Conservation (phyloP, 2,888 invertebrate species). For the Pollenia amentaria region DNA sequence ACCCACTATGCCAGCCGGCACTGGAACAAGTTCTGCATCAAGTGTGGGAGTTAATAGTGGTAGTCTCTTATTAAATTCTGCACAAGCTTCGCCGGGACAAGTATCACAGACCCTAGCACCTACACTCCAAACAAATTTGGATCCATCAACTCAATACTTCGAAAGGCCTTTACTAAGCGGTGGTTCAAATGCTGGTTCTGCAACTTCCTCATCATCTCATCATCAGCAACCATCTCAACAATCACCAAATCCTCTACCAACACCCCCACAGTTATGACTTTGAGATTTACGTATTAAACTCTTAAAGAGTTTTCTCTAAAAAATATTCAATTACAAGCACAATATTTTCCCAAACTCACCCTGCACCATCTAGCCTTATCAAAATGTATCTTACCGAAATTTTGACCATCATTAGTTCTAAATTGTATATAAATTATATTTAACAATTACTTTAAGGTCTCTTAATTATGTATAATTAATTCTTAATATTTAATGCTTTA, state of each 20-base stretch:
- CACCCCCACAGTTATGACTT: slow-evolving; percentile 84
- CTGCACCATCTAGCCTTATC: slow-evolving; percentile 40
- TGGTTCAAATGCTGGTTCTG: slow-evolving; percentile 73
- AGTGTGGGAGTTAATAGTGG: slow-evolving; percentile 66
- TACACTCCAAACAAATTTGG: slow-evolving; percentile 60
- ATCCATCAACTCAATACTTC: slow-evolving; percentile 74
- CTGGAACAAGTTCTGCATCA: slow-evolving; percentile 66
- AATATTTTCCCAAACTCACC: slow-evolving; percentile 35
- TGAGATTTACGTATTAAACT: slow-evolving; percentile 84
- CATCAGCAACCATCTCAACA: slow-evolving; percentile 72
- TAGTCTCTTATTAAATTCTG: slow-evolving; percentile 76
- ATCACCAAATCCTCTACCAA: slow-evolving; percentile 76
- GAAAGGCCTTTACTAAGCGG: slow-evolving; percentile 79
- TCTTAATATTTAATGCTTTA: background rate
- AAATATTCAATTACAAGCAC: slow-evolving; percentile 30
- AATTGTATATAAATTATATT: slow-evolving; percentile 15
- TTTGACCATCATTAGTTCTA: slow-evolving; percentile 42
- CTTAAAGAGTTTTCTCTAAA: slow-evolving; percentile 83
- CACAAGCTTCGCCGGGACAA: slow-evolving; percentile 78
- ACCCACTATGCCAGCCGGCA: slow-evolving; percentile 73
- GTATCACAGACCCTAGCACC: slow-evolving; percentile 76
- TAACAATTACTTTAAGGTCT: background rate
- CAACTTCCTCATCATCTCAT: slow-evolving; percentile 69
- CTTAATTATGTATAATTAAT: background rate
- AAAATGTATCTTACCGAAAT: slow-evolving; percentile 1